Conservation (phyloP, 1,140 invertebrate species). For the Tyrophagus putrescentiae region DNA sequence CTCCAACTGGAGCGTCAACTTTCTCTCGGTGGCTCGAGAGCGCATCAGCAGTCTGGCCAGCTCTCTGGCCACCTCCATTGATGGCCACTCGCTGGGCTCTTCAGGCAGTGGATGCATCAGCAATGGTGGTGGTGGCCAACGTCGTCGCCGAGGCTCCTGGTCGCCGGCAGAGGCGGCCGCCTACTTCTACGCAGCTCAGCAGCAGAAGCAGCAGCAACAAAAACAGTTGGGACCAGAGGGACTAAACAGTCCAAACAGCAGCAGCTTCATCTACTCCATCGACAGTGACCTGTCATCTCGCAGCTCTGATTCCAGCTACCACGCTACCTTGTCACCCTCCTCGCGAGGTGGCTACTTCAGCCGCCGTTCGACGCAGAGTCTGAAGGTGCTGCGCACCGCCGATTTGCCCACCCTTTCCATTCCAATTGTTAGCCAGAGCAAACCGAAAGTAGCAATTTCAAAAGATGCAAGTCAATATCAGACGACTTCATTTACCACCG, state of each 20-base stretch:
- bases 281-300: neutral
- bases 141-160: conserved; percentile 1
- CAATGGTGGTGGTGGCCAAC: too few species aligned
- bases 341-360: too few species aligned
- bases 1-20: conserved; percentile 8
- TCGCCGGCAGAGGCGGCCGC: neutral
- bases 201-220: too few species aligned
- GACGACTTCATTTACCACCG: neutral
- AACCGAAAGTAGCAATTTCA: neutral
- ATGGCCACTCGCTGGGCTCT: neutral
- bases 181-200: neutral
- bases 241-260: neutral
- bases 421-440: too few species aligned
- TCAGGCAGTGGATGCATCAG: too few species aligned
- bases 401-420: neutral
- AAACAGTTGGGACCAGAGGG: too few species aligned
- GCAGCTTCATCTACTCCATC: neutral
- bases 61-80: neutral
- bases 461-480: neutral
- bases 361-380: neutral
- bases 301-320: too few species aligned
- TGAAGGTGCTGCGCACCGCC: neutral
- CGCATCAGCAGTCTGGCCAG: conserved; percentile 1
- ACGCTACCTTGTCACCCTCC: too few species aligned
- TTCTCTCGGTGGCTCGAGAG: neutral